These are phyloP conservation scores for Eupeodes latifasciatus DNA, from an alignment of 2,888 invertebrate species.

Conservation along the genomic window DNA sequence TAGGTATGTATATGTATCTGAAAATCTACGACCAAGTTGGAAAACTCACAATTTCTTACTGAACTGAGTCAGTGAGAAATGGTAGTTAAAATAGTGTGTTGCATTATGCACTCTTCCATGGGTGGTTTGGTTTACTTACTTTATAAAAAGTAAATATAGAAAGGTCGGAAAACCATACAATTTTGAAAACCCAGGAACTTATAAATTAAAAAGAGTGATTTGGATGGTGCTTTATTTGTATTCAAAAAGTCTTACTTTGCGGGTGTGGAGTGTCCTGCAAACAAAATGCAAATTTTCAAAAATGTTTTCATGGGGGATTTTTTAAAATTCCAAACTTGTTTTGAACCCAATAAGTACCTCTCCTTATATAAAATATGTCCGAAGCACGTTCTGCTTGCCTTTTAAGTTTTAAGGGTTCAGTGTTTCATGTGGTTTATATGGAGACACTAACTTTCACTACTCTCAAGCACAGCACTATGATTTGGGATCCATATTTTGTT, in stretches of 20 bases:
- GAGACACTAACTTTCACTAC: not conserved
- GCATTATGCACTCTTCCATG: not conserved
- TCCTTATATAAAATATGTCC: not conserved
- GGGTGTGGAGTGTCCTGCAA: constrained; percentile 5
- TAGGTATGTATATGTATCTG: not conserved
- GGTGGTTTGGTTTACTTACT: too few relatives aligned
- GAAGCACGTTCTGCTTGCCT: not conserved
- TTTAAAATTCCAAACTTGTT: not conserved
- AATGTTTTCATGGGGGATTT: not conserved
- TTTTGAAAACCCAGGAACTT: not conserved
- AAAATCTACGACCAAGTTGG: not conserved
- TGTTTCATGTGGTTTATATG: not conserved
- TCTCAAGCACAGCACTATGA: not conserved
- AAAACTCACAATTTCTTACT: not conserved
- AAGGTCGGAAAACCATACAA: not conserved
- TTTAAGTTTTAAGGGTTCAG: constrained; percentile 1
- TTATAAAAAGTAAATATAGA: not conserved
- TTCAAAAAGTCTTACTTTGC: not conserved
- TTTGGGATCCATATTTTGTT: not conserved
- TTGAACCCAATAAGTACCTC: not conserved
- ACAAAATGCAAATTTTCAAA: constrained; percentile 6
- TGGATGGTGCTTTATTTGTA: not conserved
- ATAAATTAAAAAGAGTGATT: not conserved
- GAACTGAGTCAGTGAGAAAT: not conserved
- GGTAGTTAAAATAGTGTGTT: not conserved